Conservation (phyloP, 1,140 invertebrate genomes). For the Mylabris phalerata region DNA sequence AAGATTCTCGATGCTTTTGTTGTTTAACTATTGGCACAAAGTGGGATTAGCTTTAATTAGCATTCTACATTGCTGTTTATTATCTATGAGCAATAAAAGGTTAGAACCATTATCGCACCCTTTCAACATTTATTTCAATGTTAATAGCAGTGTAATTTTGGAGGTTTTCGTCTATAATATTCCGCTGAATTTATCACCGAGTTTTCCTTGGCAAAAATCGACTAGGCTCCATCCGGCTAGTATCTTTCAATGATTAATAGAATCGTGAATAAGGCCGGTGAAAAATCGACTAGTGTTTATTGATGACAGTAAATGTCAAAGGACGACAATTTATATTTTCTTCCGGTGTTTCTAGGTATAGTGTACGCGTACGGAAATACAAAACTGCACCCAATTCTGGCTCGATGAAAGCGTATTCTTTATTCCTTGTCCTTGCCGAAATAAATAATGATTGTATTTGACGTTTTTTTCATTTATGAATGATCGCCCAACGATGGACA, state of each 20-base stretch:
- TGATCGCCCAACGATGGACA: constrained; percentile 5
- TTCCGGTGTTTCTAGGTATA: constrained; percentile 8
- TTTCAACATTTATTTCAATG: no score
- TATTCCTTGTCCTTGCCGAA: constrained; percentile 1
- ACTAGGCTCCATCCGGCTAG: not conserved
- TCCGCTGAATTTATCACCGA: no score
- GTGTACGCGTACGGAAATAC: constrained; percentile 16
- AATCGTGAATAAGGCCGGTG: constrained; percentile 15
- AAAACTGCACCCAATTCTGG: constrained; percentile 7
- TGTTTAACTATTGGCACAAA: no score
- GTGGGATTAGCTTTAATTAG: no score
- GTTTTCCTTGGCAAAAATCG: no score
- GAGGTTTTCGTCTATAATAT: no score
- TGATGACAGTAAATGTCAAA: constrained; percentile 27
- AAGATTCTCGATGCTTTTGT: no score
- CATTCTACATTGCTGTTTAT: no score
- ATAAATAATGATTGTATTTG: constrained; percentile 12
- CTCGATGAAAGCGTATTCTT: constrained; percentile 19
- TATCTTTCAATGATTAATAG: constrained; percentile 23
- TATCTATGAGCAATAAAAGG: no score
- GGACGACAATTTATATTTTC: constrained; percentile 27
- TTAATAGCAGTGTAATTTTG: no score
- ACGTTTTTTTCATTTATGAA: constrained; percentile 12
- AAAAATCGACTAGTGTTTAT: constrained; percentile 26
- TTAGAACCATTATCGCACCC: no score